Conservation (phyloP, 2,113 vertebrate species). For the Falco punctatus region DNA sequence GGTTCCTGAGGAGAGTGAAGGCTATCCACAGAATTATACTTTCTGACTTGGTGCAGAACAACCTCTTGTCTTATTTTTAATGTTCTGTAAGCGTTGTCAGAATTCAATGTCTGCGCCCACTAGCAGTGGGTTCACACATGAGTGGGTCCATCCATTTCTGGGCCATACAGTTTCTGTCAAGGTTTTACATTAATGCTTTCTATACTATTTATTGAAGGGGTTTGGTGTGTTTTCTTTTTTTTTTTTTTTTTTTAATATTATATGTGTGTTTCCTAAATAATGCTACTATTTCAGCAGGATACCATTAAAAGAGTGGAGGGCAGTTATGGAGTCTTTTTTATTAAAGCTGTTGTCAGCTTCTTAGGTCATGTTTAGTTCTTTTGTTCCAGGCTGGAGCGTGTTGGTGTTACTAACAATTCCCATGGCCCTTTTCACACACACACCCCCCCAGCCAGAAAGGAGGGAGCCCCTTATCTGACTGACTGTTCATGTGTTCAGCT, state of each 20-base stretch:
- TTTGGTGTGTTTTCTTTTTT: no score
- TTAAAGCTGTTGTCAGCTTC: not conserved
- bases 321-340: not conserved
- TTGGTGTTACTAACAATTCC: not conserved
- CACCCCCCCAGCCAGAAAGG: not conserved
- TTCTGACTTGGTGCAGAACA: not conserved
- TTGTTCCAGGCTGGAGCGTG: not conserved
- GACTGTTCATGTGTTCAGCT: not conserved
- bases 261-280: not conserved
- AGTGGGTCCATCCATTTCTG: not conserved
- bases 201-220: not conserved
- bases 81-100: fast-evolving
- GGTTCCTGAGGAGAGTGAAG: not conserved
- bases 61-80: not conserved
- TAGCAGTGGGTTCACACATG: not conserved
- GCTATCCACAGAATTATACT: fast-evolving
- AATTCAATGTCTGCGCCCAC: not conserved
- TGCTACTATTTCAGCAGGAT: not conserved
- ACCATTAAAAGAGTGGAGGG: not conserved
- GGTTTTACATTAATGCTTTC: not conserved
- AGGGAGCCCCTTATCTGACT: not conserved
- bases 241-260: not conserved
- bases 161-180: not conserved
- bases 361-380: not conserved
- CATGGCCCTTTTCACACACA: not conserved